These are phyloP conservation scores for Prosopocoilus inquinatus DNA, from an alignment of 2,888 invertebrate genomes.

Conservation along the genomic window DNA sequence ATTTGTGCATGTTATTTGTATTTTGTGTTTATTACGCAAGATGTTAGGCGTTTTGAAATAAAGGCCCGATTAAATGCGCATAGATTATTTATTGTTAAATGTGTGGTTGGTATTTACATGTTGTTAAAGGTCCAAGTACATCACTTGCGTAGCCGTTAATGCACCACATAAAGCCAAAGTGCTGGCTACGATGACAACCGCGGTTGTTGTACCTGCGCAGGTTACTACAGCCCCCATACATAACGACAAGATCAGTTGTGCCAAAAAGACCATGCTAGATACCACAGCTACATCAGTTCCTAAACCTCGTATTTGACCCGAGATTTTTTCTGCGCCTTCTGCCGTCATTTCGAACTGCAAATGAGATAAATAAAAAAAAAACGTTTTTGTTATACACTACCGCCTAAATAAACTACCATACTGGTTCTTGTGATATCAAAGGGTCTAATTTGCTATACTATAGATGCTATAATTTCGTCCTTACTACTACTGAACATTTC, in stretches of 20 bases:
- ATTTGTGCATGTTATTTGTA: background rate
- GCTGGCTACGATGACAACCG: constrained; percentile 84
- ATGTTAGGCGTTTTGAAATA: too few species aligned
- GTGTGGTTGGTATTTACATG: background rate
- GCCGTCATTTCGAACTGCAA: constrained; percentile 61
- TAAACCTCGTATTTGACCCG: constrained; percentile 75
- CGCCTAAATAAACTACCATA: too few species aligned
- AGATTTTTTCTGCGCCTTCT: constrained; percentile 56
- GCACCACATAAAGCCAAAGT: constrained; percentile 83
- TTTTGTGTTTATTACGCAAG: background rate
- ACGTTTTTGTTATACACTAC: background rate
- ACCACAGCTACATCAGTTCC: constrained; percentile 95
- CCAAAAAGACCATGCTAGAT: constrained; percentile 91
- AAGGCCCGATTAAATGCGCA: background rate
- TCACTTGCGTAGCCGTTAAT: constrained; percentile 79
- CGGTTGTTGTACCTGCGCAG: constrained; percentile 79
- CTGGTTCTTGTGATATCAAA: too few species aligned
- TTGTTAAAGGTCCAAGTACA: constrained; percentile 73
- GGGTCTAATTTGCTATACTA: background rate
- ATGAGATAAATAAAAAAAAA: constrained; percentile 2
- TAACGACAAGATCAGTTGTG: constrained; percentile 87
- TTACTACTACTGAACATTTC: background rate
- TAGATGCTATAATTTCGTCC: background rate
- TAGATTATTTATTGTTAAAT: background rate
- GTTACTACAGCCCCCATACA: constrained; percentile 84